These are phyloP conservation scores for Antennarius maculatus DNA, from an alignment of 2,797 vertebrate genomes.

Conservation along the genomic window DNA sequence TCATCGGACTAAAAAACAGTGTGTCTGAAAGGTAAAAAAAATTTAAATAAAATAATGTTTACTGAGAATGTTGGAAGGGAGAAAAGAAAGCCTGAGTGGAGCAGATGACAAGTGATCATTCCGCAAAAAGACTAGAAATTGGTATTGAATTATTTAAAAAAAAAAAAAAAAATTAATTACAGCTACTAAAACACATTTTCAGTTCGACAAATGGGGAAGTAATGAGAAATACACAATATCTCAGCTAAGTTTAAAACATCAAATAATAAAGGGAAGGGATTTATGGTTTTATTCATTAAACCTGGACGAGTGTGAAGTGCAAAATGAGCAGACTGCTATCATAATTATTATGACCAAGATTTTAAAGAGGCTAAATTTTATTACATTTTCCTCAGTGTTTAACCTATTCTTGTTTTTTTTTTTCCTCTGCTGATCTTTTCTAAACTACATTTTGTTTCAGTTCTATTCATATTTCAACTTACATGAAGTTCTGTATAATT, in stretches of 20 bases:
- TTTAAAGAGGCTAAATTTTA: not conserved
- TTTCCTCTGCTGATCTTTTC: not conserved
- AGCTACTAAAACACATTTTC: too few relatives aligned
- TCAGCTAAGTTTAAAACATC: not conserved
- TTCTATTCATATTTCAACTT: not conserved
- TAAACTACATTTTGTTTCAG: slow-evolving; percentile 1
- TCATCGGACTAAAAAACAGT: not conserved
- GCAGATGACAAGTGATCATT: not conserved
- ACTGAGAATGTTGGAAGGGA: not conserved
- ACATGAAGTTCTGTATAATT: not conserved
- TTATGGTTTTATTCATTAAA: slow-evolving; percentile 5
- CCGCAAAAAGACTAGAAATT: not conserved
- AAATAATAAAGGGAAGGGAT: not conserved
- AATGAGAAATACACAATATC: not conserved
- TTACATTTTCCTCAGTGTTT: not conserved
- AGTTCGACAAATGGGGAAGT: not conserved
- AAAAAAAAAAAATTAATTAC: not conserved
- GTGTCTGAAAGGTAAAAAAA: not conserved
- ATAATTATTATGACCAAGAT: too few relatives aligned
- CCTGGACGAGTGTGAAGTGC: not conserved
- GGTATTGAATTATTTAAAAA: not conserved
- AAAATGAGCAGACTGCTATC: not conserved
- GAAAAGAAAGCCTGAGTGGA: not conserved
- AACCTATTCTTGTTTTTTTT: not conserved
- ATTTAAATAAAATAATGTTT: not conserved